Evolutionary conservation across 2,888 invertebrate genomes (phyloP).

Genomic region (Germaria angustata): DNA sequence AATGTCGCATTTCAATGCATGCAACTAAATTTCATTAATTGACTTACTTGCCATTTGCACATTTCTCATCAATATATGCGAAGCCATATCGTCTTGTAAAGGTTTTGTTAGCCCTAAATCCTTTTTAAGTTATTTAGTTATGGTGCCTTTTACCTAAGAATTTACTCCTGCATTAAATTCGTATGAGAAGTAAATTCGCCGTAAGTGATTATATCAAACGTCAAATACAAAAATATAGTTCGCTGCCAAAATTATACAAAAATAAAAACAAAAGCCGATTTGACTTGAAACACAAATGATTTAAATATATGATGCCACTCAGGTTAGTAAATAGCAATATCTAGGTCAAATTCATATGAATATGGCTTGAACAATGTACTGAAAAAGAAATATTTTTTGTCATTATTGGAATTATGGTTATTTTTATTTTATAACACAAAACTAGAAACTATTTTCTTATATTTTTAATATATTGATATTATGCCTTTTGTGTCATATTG

Average conservation of each 20-base stretch:
- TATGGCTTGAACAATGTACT: too few species aligned
- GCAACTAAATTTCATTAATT: neutral
- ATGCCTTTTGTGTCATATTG: too few species aligned
- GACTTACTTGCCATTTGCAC: conserved; percentile 78
- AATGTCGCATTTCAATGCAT: neutral
- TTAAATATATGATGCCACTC: too few species aligned
- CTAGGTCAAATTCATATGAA: too few species aligned
- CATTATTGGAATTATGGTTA: too few species aligned
- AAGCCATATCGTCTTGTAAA: conserved; percentile 72
- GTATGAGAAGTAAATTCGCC: conserved; percentile 16
- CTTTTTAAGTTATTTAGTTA: conserved; percentile 11
- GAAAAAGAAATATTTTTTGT: too few species aligned
- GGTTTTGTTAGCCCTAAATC: conserved; percentile 22
- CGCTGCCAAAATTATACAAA: neutral
- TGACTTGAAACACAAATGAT: too few species aligned
- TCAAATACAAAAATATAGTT: too few species aligned
- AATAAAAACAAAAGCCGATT: neutral
- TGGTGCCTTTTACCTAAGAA: neutral
- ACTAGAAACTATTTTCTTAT: too few species aligned
- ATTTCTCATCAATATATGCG: conserved; percentile 76
- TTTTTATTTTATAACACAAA: too few species aligned
- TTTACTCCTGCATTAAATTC: conserved; percentile 6
- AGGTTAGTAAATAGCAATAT: too few species aligned
- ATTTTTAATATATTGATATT: too few species aligned
- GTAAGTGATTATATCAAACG: neutral